Base-by-base conservation (phyloP, 1,140 invertebrate genomes). In the Lineus longissimus region DNA sequence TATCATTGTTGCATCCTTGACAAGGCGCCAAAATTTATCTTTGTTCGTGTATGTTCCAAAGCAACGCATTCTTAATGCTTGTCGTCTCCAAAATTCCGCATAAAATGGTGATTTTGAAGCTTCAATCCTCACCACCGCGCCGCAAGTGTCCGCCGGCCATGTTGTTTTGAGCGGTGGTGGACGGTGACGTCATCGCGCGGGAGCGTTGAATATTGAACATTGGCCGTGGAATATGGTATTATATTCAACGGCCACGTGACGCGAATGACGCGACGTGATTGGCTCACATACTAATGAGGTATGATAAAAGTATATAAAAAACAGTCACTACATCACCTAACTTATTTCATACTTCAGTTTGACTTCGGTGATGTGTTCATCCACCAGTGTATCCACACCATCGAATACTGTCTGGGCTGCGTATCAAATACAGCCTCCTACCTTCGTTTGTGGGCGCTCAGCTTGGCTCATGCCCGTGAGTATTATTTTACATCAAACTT, bases 361-460 rank as follows among this genome's bases (percentile, higher is more conserved):
- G 90, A 95, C 27, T 89, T 96, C 81, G 67, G 73, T 15, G 95
- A 98, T 75, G 83, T 95, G 58, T 91, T 95, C 83, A 95, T 97
- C 65, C 89, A 95, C 78, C 93, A 96, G 78, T 88, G 87, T n/a
- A 98, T 98, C 73, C 94, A 98, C 76, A 98, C 95, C 6, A 97
- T 98, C 72, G 95, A 98, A 84, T 98, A 95, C 79, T 93, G 94
- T 70, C 86, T 98, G 23, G 95, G 95, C 72, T 97, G 93, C 68
- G 89, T 98, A 63, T 97, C 94, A 0, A 94, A 98, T 76, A 98
- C 95, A 0, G 95, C 95, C 0, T 97, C 94, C 0, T 98, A 98
- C 65, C 86, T 98, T 7, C 92, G 95, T 74, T 84, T 98, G 29
- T 98, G 95, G 95, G 95, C 95, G 40, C 82, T 98, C 51, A 95